Evolutionary conservation across 2,797 vertebrate species (phyloP).

Genomic region (Epinephelus awoara): DNA sequence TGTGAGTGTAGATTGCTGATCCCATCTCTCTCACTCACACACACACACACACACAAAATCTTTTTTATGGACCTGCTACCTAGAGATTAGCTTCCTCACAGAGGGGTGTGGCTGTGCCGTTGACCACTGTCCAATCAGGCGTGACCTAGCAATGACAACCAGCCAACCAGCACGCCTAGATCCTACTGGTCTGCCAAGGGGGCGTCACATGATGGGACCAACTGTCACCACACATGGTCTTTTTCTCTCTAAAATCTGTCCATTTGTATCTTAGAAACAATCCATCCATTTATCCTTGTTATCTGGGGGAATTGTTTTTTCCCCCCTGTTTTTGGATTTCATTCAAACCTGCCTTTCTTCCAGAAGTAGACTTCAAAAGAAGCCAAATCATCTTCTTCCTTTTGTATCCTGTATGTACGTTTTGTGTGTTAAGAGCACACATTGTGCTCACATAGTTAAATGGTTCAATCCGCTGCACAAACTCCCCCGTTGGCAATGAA

Average conservation of each 20-base stretch:
- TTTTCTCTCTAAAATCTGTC: conserved; percentile 72
- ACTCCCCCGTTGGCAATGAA: conserved; percentile 37
- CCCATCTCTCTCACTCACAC: background rate
- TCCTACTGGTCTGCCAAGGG: conserved; percentile 68
- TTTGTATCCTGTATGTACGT: conserved; percentile 6
- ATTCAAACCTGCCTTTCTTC: conserved; percentile 4
- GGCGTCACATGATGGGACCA: conserved; percentile 80
- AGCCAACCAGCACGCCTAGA: conserved; percentile 75
- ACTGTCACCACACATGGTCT: conserved; percentile 84
- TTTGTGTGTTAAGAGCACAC: conserved; percentile 14
- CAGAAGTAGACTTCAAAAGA: background rate
- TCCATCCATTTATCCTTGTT: conserved; percentile 57
- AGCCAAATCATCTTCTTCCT: conserved; percentile 15
- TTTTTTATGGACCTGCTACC: conserved; percentile 69
- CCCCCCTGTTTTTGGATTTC: conserved; percentile 12
- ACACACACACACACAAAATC: conserved; percentile 29
- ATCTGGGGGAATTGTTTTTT: conserved; percentile 1
- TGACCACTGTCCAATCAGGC: conserved; percentile 77
- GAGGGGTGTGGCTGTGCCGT: conserved; percentile 74
- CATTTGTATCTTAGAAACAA: conserved; percentile 61
- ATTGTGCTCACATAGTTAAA: conserved; percentile 41
- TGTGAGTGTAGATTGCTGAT: conserved; percentile 2
- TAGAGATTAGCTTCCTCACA: conserved; percentile 80
- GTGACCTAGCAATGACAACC: conserved; percentile 68
- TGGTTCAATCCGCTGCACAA: conserved; percentile 42